phyloP scores from a whole-genome alignment of 2,888 invertebrate species.

The Tineola bisselliella region DNA sequence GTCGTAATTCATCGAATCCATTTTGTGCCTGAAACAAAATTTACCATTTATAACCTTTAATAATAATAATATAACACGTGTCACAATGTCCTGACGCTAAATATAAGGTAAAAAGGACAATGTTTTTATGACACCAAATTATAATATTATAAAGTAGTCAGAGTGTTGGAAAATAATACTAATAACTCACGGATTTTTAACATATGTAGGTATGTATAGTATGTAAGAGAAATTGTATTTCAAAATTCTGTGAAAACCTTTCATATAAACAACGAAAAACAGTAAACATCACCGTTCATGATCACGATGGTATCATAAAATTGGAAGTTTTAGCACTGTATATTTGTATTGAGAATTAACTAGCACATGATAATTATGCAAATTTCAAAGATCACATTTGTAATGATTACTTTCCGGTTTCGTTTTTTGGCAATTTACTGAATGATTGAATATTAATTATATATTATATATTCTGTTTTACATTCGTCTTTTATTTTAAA shows the following conservation, averaged over 20 bases:
- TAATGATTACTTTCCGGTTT: background rate
- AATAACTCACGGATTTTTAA: too few species aligned
- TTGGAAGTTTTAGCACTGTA: background rate
- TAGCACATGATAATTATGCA: conserved; percentile 22
- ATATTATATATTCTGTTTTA: too few species aligned
- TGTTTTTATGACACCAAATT: too few species aligned
- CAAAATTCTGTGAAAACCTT: background rate
- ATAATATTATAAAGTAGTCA: too few species aligned
- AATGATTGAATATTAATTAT: background rate
- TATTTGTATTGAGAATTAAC: conserved; percentile 14
- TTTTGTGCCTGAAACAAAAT: conserved; percentile 81
- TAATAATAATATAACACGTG: background rate
- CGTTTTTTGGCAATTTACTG: background rate
- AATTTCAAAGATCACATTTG: conserved; percentile 18
- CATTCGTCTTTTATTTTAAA: too few species aligned
- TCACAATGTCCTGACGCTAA: too few species aligned
- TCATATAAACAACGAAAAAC: background rate
- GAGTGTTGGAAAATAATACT: too few species aligned
- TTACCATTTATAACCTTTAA: conserved; percentile 11
- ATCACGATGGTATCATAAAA: background rate
- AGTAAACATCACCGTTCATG: background rate
- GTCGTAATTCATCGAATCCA: conserved; percentile 91
- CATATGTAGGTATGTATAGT: too few species aligned
- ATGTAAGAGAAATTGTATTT: too few species aligned
- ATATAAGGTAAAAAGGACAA: too few species aligned